Conservation (phyloP, 2,797 vertebrate species). For the Novumbra hubbsi region DNA sequence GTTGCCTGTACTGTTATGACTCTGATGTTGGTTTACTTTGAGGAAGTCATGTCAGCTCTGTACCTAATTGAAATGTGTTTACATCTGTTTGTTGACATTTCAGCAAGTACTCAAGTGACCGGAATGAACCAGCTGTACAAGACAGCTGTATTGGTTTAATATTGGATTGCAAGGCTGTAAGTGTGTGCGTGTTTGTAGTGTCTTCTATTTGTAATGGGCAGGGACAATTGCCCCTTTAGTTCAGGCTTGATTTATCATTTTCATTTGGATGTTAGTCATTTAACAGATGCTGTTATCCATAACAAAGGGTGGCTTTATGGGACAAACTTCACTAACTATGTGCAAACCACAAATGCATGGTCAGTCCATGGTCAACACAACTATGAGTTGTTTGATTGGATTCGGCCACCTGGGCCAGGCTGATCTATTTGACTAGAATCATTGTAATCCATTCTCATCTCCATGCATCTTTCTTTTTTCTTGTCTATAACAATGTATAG, state of each 20-base stretch:
- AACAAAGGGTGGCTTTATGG: no score
- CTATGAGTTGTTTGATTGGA: not conserved
- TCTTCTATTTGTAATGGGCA: not conserved
- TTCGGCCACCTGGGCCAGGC: not conserved
- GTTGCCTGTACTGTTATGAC: conserved; percentile 13
- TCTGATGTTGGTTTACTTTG: not conserved
- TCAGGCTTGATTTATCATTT: not conserved
- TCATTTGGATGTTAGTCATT: not conserved
- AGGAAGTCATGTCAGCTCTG: conserved; percentile 18
- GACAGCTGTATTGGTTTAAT: conserved; percentile 5
- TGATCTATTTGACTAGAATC: not conserved
- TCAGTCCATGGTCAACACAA: not conserved
- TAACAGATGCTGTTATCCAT: no score
- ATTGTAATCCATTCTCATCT: not conserved
- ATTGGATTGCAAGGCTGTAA: conserved; percentile 10
- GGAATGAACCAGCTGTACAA: conserved; percentile 28
- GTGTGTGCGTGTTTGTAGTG: not conserved
- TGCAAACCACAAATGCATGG: not conserved
- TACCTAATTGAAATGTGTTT: not conserved
- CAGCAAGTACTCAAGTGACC: not conserved
- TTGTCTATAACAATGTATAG: not conserved
- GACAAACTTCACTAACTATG: not conserved
- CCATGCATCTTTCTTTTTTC: not conserved
- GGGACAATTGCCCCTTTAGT: not conserved
- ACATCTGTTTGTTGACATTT: conserved; percentile 15